Conservation (phyloP, 2,113 vertebrate species). For the Hirundichthys speculiger region DNA sequence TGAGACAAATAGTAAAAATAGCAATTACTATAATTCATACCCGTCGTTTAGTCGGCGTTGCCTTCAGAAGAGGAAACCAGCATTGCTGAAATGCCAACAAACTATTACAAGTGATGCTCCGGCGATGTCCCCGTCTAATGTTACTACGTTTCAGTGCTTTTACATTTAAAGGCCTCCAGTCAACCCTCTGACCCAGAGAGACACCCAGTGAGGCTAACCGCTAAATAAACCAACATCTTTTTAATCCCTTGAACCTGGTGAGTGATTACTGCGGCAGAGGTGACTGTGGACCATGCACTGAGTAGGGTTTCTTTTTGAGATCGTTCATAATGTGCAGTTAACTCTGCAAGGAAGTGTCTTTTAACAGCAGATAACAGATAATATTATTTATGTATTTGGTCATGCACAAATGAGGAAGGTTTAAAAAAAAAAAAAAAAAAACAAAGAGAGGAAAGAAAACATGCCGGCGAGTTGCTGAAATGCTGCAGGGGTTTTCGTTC, state of each 20-base stretch:
- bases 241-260: background rate
- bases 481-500: background rate
- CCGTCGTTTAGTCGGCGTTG: background rate
- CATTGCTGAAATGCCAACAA: slow-evolving; percentile 14
- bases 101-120: slow-evolving; percentile 13
- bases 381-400: slow-evolving; percentile 7
- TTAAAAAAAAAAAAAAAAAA: slow-evolving; percentile 1
- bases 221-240: slow-evolving; percentile 5
- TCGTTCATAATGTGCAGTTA: background rate
- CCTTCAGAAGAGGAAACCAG: slow-evolving; percentile 24
- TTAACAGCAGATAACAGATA: no score
- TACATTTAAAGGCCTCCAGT: slow-evolving; percentile 8
- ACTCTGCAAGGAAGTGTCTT: no score
- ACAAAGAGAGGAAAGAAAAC: slow-evolving; percentile 22
- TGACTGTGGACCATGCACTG: background rate
- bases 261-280: background rate
- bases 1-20: slow-evolving; percentile 1
- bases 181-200: background rate
- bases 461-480: slow-evolving; percentile 5
- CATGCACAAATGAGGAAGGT: slow-evolving; percentile 16
- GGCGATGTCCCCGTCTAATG: slow-evolving; percentile 32
- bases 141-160: slow-evolving; percentile 41
- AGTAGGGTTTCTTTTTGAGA: background rate
- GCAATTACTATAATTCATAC: background rate
- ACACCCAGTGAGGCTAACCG: background rate